Conservation (phyloP, 2,113 vertebrate species). For the Crotalus viridis region DNA sequence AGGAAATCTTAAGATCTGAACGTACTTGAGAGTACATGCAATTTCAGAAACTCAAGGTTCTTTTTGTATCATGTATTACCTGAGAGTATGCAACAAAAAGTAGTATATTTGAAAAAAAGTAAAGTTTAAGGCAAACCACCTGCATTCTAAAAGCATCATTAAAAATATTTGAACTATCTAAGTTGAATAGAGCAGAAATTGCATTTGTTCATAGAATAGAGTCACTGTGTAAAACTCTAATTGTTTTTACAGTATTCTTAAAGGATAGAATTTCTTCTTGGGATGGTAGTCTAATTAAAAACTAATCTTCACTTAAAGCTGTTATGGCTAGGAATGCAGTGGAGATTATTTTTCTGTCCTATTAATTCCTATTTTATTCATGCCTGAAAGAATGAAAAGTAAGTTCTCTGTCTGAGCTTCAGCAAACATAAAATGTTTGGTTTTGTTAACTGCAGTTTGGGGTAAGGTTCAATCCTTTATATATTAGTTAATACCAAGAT, state of each 20-base stretch:
- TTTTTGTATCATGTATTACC: neutral
- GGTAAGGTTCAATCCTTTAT: neutral
- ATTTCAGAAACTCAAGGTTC: neutral
- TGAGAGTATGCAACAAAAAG: neutral
- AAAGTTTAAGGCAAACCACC: neutral
- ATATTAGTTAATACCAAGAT: neutral
- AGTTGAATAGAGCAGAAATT: neutral
- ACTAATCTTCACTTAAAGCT: neutral
- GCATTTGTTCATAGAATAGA: neutral
- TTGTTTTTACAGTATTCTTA: neutral
- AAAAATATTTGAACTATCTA: slow-evolving; percentile 1
- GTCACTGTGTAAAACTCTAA: neutral
- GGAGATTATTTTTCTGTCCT: neutral
- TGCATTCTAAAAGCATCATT: neutral
- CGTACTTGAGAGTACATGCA: neutral
- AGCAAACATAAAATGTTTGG: slow-evolving; percentile 1
- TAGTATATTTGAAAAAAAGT: neutral
- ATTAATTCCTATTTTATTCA: neutral
- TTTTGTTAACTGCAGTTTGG: neutral
- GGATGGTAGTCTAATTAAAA: neutral
- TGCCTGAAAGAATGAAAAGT: neutral
- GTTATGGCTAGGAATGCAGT: neutral
- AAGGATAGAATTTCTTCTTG: neutral
- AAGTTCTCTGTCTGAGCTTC: neutral
- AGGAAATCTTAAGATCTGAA: neutral